Conservation (phyloP, 2,113 vertebrate genomes). For the Machaerirhynchus nigripectus region DNA sequence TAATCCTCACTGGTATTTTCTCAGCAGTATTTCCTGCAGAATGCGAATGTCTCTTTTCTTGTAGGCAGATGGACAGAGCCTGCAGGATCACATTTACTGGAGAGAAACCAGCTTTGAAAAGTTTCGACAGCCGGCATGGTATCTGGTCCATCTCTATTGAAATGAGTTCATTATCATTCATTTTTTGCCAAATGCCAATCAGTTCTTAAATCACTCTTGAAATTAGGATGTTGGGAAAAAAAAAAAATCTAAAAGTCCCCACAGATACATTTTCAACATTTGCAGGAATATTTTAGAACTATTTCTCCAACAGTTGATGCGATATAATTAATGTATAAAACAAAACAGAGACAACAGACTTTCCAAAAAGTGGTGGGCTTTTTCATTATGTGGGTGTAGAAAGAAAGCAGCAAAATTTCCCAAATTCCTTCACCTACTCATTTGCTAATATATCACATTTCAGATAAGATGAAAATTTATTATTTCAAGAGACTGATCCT, state of each 20-base stretch:
- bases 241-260: background rate
- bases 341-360: background rate
- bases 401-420: background rate
- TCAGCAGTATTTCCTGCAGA: slow-evolving; percentile 16
- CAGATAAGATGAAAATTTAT: background rate
- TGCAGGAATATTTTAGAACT: slow-evolving; percentile 29
- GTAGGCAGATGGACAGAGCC: slow-evolving; percentile 77
- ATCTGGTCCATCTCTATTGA: slow-evolving; percentile 72
- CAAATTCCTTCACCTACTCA: background rate
- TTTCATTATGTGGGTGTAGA: background rate
- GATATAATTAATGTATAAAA: slow-evolving; percentile 18
- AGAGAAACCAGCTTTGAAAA: slow-evolving; percentile 76
- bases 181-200: slow-evolving; percentile 78
- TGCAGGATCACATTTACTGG: slow-evolving; percentile 72
- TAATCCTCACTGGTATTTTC: slow-evolving; percentile 61
- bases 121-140: slow-evolving; percentile 69
- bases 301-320: slow-evolving; percentile 4
- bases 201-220: slow-evolving; percentile 72
- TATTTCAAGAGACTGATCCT: background rate
- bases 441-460: background rate
- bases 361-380: background rate
- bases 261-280: slow-evolving; percentile 23
- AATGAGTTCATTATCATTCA: slow-evolving; percentile 74
- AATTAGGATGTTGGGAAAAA: slow-evolving; percentile 15
- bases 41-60: slow-evolving; percentile 37